Conservation (phyloP, 1,140 invertebrate genomes). For the Drosophila neocordata region DNA sequence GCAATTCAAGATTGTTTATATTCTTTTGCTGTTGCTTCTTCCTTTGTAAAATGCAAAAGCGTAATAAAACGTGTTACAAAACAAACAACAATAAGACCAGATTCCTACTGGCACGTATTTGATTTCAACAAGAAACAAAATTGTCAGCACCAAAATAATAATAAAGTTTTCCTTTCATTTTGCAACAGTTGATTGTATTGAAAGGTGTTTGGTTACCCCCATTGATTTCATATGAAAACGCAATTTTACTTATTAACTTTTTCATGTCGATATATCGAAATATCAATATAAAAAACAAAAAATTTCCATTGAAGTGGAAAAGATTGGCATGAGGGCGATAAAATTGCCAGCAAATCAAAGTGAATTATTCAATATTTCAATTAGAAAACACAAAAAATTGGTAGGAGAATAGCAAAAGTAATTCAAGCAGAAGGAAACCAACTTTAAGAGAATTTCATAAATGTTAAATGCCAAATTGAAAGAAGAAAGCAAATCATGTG, state of each 20-base stretch:
- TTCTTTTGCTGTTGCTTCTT: constrained; percentile 31
- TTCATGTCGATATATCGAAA: background rate
- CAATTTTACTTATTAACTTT: constrained; percentile 9
- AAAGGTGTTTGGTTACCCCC: constrained; percentile 32
- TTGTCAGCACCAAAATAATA: constrained; percentile 33
- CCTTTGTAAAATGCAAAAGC: constrained; percentile 39
- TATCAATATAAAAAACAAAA: too few relatives aligned
- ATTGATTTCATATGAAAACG: constrained; percentile 6
- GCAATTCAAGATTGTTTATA: constrained; percentile 38
- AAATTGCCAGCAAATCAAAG: background rate
- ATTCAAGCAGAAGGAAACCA: background rate
- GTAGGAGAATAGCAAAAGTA: background rate
- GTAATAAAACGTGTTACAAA: constrained; percentile 66
- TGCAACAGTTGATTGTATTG: constrained; percentile 41
- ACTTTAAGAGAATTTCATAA: too few relatives aligned
- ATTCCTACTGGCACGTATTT: constrained; percentile 33
- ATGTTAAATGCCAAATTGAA: too few relatives aligned
- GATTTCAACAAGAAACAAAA: constrained; percentile 39
- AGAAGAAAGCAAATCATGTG: too few relatives aligned
- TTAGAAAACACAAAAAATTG: background rate
- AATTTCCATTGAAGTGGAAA: constrained; percentile 2
- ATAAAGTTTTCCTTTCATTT: constrained; percentile 40
- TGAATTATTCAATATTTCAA: constrained; percentile 10
- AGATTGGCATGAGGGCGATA: background rate
- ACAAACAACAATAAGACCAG: constrained; percentile 1